Conservation (phyloP, 1,140 invertebrate species). For the Helicoverpa zea region DNA sequence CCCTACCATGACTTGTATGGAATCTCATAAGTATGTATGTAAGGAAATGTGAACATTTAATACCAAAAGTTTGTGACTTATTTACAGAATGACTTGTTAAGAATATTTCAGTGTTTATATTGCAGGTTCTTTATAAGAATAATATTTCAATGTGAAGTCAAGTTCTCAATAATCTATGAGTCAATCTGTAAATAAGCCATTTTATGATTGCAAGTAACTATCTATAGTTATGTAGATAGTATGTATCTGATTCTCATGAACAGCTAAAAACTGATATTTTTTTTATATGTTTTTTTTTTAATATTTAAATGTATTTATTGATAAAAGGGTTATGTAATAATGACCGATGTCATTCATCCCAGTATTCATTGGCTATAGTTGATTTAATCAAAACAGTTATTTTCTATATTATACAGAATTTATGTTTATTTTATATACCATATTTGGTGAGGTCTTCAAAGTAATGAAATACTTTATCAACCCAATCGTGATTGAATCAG, state of each 20-base stretch:
- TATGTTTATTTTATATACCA: no score
- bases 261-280: conserved; percentile 1
- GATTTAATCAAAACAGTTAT: no score
- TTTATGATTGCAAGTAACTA: conserved; percentile 17
- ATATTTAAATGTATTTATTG: neutral
- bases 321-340: no score
- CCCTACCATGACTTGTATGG: neutral
- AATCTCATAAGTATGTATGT: conserved; percentile 29
- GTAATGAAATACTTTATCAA: no score
- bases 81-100: conserved; percentile 9
- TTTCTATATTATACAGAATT: no score
- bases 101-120: no score
- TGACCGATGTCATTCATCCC: no score
- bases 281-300: neutral
- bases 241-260: neutral
- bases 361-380: no score
- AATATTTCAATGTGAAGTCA: no score
- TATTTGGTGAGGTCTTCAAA: no score
- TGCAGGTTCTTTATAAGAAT: neutral
- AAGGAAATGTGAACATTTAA: neutral
- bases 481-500: no score
- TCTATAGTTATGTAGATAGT: conserved; percentile 14
- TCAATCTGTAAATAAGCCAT: conserved; percentile 9
- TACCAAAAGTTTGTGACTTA: conserved; percentile 20
- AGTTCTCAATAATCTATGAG: neutral